Evolutionary conservation across 2,888 invertebrate genomes (phyloP).

Genomic region (Acronicta leporina): DNA sequence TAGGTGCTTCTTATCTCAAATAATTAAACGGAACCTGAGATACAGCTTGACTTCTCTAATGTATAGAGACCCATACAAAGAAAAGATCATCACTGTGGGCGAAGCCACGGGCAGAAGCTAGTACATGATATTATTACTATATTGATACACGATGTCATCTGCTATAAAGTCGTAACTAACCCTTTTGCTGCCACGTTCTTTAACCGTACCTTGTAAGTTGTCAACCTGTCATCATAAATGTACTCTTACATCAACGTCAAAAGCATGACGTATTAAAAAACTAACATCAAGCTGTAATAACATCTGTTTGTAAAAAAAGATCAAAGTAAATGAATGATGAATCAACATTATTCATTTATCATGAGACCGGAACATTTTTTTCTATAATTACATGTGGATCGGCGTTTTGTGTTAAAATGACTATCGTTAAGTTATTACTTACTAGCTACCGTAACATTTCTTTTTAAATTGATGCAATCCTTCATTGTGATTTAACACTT

Average conservation of each 20-base stretch:
- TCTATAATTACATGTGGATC: conserved; percentile 37
- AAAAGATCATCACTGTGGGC: no score
- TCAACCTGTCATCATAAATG: conserved; percentile 4
- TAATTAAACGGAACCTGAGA: no score
- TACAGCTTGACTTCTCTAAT: no score
- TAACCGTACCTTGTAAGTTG: background rate
- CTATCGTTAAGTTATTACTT: conserved; percentile 36
- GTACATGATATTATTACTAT: no score
- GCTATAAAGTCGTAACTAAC: conserved; percentile 14
- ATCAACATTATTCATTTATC: conserved; percentile 44
- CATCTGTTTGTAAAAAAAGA: conserved; percentile 46
- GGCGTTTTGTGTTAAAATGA: conserved; percentile 39
- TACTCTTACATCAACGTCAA: background rate
- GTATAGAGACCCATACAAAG: no score
- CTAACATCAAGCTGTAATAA: conserved; percentile 25
- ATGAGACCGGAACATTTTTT: conserved; percentile 41
- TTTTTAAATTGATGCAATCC: conserved; percentile 33
- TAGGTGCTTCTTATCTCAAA: no score
- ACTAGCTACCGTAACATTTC: conserved; percentile 47
- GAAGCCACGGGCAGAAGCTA: no score
- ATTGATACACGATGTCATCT: no score
- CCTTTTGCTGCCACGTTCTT: conserved; percentile 6
- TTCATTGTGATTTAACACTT: conserved; percentile 16
- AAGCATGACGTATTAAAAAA: conserved; percentile 18
- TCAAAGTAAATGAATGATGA: conserved; percentile 34